phyloP scores from a whole-genome alignment of 2,797 vertebrate species.

The Morus bassanus region DNA sequence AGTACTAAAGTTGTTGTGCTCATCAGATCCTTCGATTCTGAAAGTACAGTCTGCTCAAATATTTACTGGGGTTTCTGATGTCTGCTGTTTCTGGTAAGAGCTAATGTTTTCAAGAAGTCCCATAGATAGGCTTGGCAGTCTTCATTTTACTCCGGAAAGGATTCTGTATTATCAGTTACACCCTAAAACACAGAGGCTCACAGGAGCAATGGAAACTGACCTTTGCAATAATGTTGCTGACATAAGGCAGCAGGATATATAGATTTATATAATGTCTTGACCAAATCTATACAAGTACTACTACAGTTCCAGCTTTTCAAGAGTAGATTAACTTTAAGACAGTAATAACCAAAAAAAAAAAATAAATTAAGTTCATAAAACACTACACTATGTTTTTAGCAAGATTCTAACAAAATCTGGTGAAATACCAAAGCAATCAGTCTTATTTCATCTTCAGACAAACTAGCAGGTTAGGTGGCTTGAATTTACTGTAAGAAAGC shows the following conservation, averaged over 20 bases:
- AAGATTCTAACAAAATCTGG: background rate
- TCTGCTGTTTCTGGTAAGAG: background rate
- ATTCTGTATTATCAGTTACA: background rate
- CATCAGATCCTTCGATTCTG: background rate
- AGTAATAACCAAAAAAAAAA: background rate
- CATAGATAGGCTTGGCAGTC: background rate
- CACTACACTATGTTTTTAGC: background rate
- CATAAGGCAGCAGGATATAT: background rate
- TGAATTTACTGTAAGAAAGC: background rate
- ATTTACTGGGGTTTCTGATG: conserved; percentile 4
- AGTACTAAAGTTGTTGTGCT: background rate
- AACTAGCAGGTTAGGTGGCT: background rate
- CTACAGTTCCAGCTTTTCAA: background rate
- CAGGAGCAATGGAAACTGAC: background rate
- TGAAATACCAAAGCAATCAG: background rate
- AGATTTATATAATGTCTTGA: background rate
- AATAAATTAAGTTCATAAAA: background rate
- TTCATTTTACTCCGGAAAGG: conserved; percentile 14
- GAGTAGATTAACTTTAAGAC: background rate
- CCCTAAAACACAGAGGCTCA: background rate
- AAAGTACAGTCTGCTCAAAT: conserved; percentile 12
- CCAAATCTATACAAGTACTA: background rate
- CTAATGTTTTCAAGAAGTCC: background rate
- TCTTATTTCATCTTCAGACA: background rate
- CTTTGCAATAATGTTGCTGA: background rate